Base-by-base conservation (phyloP, 2,888 invertebrate species). In the Cactoblastis cactorum region DNA sequence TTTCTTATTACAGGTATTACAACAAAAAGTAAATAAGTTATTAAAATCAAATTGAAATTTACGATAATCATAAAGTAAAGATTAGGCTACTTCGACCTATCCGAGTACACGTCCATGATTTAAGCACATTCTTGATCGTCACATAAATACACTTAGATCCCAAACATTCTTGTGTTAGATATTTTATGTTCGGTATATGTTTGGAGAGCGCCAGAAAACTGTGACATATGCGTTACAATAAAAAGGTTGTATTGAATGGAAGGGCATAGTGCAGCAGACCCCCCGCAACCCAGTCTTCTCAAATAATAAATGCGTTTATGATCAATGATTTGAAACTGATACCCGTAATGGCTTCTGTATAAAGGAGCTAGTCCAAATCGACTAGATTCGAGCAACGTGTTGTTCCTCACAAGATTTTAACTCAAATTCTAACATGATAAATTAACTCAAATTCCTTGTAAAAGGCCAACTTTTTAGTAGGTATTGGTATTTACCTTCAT, bases 251-350 rank as follows among this genome's bases (percentile, higher is more conserved):
- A 80, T 80, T 79, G 80, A 78, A 74, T 70, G 72, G 71, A 75
- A 74, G 69, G 64, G 74, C 77, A 69, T 64, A 15, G 37, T 17
- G 61, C 66, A 75, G 71, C 76, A 71, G 87, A 86, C 87, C 87
- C 85, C 86, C 88, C 88, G 73, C 67, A 78, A 70, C 70, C 75
- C 69, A 67, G 70, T 71, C 62, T 68, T 68, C 67, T 74, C 72
- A 73, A 77, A 79, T 74, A 77, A 78, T 78, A 85, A 84, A 87
- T 78, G 83, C 76, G 69, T 83, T 83, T 86, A 87, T 88, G 89
- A 89, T 89, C 87, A 88, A 89, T 87, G 89, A 88, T 86, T 80
- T 83, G 89, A 86, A 89, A 88, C 80, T 84, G 89, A 89, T 89
- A 88, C 88, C 86, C 85, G 83, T 87, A 83, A 87, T 88, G 80